Evolutionary conservation across 2,113 vertebrate genomes (phyloP).

Genomic region (Aldabrachelys gigantea): DNA sequence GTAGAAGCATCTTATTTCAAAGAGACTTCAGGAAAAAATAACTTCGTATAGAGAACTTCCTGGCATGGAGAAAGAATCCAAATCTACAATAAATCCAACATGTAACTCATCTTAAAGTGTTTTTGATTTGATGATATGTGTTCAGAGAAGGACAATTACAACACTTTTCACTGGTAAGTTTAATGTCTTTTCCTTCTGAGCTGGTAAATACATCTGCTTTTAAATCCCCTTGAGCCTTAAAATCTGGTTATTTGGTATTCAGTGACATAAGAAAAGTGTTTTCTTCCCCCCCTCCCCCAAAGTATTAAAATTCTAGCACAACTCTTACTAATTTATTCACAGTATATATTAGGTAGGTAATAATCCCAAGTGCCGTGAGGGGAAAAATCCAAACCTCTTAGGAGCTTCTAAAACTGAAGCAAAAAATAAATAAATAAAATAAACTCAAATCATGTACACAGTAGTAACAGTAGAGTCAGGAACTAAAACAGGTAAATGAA

Average conservation of each 20-base stretch:
- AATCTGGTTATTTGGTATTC: conserved; percentile 24
- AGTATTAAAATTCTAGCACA: conserved; percentile 26
- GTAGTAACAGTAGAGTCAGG: background rate
- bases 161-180: conserved; percentile 18
- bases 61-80: background rate
- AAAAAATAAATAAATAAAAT: background rate
- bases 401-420: conserved; percentile 47
- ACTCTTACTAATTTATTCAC: conserved; percentile 16
- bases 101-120: conserved; percentile 40
- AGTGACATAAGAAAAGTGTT: conserved; percentile 20
- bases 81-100: background rate
- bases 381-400: conserved; percentile 37
- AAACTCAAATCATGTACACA: background rate
- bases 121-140: conserved; percentile 26
- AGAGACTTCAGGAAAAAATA: background rate
- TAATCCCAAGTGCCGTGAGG: conserved; percentile 37
- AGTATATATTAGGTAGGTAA: conserved; percentile 30
- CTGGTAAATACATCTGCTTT: conserved; percentile 68
- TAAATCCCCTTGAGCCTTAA: conserved; percentile 31
- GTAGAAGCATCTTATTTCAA: background rate
- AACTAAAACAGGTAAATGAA: background rate
- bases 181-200: conserved; percentile 20
- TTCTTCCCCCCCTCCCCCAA: background rate
- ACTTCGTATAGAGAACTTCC: background rate
- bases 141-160: conserved; percentile 3